Base-by-base conservation (phyloP, 2,797 vertebrate genomes). In the Sebastes ruberrimus region DNA sequence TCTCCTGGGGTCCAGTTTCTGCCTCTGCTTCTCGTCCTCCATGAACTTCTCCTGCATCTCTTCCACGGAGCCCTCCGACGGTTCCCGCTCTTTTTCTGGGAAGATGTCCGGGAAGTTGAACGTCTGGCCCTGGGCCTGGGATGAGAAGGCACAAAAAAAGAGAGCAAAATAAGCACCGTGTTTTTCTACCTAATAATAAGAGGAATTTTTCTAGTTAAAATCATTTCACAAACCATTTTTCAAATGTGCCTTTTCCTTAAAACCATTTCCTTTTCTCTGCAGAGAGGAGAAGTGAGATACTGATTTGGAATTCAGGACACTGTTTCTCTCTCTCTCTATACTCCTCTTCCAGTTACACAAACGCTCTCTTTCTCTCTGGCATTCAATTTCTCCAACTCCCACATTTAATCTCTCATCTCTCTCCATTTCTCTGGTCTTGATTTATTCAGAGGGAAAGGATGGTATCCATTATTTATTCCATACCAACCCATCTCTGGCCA, bases 81-180 rank as follows among this genome's bases (percentile, higher is more conserved):
- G 2, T 1, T 74, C 76, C 78, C 10, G 76, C 33, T 95, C 93
- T 85, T 95, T 97, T 89, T 96, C 93, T 0, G 97, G 97, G 93
- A 98, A 98, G 86, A 99, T 93, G 88, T 98, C 94, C 3, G 98
- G 98, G 94, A 99, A 99, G 78, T 95, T 94, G 93, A 99, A 99
- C 5, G 96, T 98, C 94, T 98, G 97, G 85, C 96, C 95, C 52
- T 97, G 95, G 7, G 95, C 95, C 98, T 99, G 88, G 80, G 52
- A 80, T 53, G 55, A 1, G 76, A 60, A 63, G 65, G 69, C 8
- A 60, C 38, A 30, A 28, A 42, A 81, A n/a, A 35, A 79, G 2
- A 63, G 18, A 60, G 13, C 4, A 35, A 13, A 30, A 75, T 72
- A 2, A 88, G 74, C 18, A 64, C 7, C 1, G 1, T 7, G 2